Conservation (phyloP, 2,888 invertebrate genomes). For the Augochlorella aurata region DNA sequence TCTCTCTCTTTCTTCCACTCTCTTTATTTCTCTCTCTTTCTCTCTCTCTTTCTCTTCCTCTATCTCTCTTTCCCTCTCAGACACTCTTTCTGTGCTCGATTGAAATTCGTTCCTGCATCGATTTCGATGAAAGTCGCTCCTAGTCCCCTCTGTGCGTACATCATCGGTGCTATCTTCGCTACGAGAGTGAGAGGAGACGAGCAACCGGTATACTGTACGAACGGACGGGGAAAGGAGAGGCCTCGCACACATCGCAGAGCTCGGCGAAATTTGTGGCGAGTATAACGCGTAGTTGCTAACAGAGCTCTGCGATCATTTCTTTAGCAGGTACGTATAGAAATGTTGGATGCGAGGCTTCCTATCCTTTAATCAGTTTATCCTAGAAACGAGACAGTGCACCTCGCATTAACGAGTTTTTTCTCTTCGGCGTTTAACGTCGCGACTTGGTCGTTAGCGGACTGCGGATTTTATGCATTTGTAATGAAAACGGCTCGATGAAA, state of each 20-base stretch:
- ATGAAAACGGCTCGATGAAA: no score
- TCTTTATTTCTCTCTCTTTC: neutral
- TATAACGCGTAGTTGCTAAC: neutral
- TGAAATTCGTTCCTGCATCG: constrained; percentile 47
- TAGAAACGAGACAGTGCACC: no score
- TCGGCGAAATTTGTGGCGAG: neutral
- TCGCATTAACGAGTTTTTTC: no score
- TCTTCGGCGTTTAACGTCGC: no score
- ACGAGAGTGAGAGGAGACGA: constrained; percentile 64
- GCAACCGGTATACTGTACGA: constrained; percentile 57
- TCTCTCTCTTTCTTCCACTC: no score
- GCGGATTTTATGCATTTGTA: no score
- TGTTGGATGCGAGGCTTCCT: no score
- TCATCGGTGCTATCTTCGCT: constrained; percentile 27
- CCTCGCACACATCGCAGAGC: constrained; percentile 10
- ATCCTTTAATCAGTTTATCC: no score
- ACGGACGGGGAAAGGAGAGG: constrained; percentile 46
- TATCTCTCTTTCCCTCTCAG: neutral
- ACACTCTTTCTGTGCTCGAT: neutral
- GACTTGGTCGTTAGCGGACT: no score
- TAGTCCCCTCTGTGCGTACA: constrained; percentile 29
- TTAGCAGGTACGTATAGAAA: no score
- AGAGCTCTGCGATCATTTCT: no score
- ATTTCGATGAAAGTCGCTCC: constrained; percentile 55
- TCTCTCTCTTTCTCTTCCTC: neutral